Conservation (phyloP, 2,888 invertebrate species). For the Maniola hyperantus region DNA sequence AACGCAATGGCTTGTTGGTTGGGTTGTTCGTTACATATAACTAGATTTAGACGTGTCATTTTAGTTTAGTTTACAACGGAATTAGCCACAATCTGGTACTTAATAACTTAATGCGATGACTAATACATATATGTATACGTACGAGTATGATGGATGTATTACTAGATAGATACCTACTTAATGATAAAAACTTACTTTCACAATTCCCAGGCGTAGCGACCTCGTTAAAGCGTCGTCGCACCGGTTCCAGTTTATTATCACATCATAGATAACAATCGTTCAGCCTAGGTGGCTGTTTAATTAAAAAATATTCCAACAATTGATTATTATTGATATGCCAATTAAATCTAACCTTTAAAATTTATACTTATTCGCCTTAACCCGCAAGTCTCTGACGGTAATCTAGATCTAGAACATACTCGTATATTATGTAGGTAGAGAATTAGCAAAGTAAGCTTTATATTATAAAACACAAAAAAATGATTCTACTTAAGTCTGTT, state of each 20-base stretch:
- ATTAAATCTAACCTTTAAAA: constrained; percentile 2
- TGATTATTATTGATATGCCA: constrained; percentile 11
- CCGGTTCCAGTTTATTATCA: neutral
- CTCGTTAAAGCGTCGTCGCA: neutral
- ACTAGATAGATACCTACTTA: constrained; percentile 12
- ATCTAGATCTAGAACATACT: too few relatives aligned
- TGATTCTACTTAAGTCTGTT: too few relatives aligned
- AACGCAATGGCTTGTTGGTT: too few relatives aligned
- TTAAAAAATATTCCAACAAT: neutral
- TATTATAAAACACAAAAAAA: too few relatives aligned
- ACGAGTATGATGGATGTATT: constrained; percentile 4
- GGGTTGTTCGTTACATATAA: too few relatives aligned
- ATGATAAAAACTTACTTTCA: constrained; percentile 11
- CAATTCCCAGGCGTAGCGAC: constrained; percentile 5
- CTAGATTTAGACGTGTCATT: too few relatives aligned
- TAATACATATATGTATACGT: neutral
- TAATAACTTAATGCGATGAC: neutral
- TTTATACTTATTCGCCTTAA: neutral
- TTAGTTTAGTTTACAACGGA: too few relatives aligned
- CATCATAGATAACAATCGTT: constrained; percentile 6
- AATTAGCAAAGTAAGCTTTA: too few relatives aligned
- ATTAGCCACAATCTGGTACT: neutral
- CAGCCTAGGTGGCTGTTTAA: constrained; percentile 9
- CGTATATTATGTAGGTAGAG: too few relatives aligned
- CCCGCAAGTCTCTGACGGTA: neutral